Evolutionary conservation across 2,888 invertebrate species (phyloP).

Genomic region (Tillus elongatus): DNA sequence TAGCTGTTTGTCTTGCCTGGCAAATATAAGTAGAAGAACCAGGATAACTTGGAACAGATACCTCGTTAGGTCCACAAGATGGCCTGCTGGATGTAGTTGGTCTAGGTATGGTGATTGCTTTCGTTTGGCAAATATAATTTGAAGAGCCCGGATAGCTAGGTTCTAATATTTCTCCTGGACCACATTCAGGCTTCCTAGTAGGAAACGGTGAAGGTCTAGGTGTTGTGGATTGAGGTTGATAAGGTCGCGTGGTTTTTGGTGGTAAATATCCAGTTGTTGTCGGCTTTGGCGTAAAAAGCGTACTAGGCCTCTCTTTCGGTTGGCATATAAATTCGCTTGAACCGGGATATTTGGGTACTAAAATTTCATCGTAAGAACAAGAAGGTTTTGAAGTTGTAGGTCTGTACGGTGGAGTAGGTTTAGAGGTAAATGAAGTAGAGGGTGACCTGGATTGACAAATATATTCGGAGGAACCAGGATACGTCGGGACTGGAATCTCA

Average conservation of each 20-base stretch:
- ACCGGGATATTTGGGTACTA: neutral
- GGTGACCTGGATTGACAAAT: neutral
- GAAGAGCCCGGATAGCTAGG: conserved; percentile 3
- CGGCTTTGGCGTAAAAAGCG: conserved; percentile 9
- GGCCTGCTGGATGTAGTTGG: neutral
- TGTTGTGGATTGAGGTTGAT: conserved; percentile 33
- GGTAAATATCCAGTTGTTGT: conserved; percentile 23
- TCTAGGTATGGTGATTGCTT: neutral
- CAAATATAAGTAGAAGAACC: neutral
- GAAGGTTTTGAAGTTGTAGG: neutral
- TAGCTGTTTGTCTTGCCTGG: conserved; percentile 23
- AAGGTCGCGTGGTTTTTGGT: conserved; percentile 46
- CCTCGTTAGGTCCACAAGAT: neutral
- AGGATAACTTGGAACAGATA: conserved; percentile 1
- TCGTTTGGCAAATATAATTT: neutral
- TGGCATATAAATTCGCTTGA: conserved; percentile 1
- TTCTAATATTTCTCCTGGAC: neutral
- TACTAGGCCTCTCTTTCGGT: neutral
- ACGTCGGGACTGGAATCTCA: neutral
- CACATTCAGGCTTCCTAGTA: conserved; percentile 16
- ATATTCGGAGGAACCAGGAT: conserved; percentile 1
- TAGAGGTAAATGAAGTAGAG: neutral
- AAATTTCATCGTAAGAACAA: neutral
- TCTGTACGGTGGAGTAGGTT: neutral
- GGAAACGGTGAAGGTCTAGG: neutral